phyloP scores from a whole-genome alignment of 2,888 invertebrate species.

The Ischnura elegans region DNA sequence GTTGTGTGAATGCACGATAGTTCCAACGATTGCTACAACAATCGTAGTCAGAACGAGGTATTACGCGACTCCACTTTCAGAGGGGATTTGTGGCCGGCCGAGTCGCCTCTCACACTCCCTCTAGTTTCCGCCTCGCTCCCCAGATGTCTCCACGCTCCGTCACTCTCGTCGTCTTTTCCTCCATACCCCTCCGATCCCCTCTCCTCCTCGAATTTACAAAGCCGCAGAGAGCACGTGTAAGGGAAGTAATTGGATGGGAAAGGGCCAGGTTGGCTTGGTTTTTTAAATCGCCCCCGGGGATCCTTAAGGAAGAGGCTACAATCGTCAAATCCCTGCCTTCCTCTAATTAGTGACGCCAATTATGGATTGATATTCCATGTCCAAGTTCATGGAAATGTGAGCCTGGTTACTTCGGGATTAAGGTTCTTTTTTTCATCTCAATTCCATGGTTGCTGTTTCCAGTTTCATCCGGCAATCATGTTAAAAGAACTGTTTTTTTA shows the following conservation, averaged over 20 bases:
- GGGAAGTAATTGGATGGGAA: slow-evolving; percentile 36
- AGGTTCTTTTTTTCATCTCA: too few relatives aligned
- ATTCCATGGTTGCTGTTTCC: too few relatives aligned
- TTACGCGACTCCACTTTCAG: slow-evolving; percentile 5
- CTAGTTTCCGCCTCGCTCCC: background rate
- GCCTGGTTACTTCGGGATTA: background rate
- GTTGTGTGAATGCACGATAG: too few relatives aligned
- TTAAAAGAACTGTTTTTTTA: too few relatives aligned
- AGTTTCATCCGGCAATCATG: too few relatives aligned
- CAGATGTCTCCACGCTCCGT: background rate
- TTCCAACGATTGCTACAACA: too few relatives aligned
- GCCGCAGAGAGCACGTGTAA: slow-evolving; percentile 15
- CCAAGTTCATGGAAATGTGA: background rate
- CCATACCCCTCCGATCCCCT: background rate
- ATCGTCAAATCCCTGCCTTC: background rate
- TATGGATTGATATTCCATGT: background rate
- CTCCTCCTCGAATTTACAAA: background rate
- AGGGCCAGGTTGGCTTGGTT: background rate
- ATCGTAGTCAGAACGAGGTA: too few relatives aligned
- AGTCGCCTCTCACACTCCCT: background rate
- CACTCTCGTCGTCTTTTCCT: background rate
- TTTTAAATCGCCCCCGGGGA: background rate
- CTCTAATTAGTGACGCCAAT: background rate
- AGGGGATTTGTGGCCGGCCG: slow-evolving; percentile 22
- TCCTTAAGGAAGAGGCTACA: background rate